Base-by-base conservation (phyloP, 2,113 vertebrate species). In the Chionodraco myersi region DNA sequence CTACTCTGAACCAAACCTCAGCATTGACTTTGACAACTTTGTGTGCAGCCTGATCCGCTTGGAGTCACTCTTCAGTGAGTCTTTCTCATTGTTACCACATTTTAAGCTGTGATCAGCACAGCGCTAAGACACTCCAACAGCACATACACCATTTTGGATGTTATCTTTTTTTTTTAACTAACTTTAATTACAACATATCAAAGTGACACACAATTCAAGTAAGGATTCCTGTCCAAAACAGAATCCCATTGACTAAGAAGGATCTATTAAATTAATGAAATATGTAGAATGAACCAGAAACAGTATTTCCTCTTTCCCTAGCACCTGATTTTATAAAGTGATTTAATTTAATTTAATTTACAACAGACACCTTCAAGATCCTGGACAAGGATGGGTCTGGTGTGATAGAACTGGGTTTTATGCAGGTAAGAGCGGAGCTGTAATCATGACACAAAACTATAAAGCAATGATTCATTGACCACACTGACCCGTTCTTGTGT, bases 21-120 rank as follows among this genome's bases (percentile, higher is more conserved):
- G 77, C 77, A 83, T 97, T 0, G 93, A 96, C 80, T 98, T 97
- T 0, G 94, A 97, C 13, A 90, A 92, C 76, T 98, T 98, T 12
- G 88, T 97, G 54, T 84, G 94, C 76, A 95, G 96, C 52, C 86
- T 97, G 86, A 80, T 96, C 72, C 90, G 93, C 56, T 76, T 97
- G 84, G 97, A 98, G 92, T 86, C 64, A 3, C 90, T 97, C 62
- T 97, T 98, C 90, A 95, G 96, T 97, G 87, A 96, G 96, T 93
- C 70, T 53, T 45, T 30, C 8, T 36, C 65, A 1, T 18, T 14
- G 13, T 10, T 10, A 16, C 6, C 16, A 59, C 4, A 34, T 63
- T 53, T n/a, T 26, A 30, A 30, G 30, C 30, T 30, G 3, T 30
- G 30, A 30, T 30, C 30, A 30, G 30, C 3, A 30, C 30, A 30